These are phyloP conservation scores for Atethmia centrago DNA, from an alignment of 2,888 invertebrate species.

Conservation along the genomic window DNA sequence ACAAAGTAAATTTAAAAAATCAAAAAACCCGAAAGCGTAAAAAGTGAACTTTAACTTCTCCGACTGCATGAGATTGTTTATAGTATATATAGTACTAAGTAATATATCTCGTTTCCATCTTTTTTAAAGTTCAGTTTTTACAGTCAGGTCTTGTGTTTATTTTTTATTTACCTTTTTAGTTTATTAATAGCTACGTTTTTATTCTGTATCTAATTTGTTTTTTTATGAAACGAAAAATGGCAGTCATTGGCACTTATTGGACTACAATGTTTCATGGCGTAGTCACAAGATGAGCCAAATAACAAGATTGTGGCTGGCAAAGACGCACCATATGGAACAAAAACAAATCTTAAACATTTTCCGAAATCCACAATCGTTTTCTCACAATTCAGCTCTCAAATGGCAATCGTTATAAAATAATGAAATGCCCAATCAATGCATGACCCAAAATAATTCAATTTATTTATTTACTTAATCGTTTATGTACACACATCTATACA, in stretches of 20 bases:
- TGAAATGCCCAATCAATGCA: conserved; percentile 37
- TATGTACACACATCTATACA: too few relatives aligned
- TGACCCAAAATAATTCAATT: too few relatives aligned
- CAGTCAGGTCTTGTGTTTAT: too few relatives aligned
- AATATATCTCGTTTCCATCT: too few relatives aligned
- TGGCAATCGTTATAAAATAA: conserved; percentile 35
- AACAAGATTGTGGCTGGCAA: neutral
- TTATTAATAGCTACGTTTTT: neutral
- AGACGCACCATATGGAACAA: neutral
- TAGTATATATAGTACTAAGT: too few relatives aligned
- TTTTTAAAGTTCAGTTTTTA: too few relatives aligned
- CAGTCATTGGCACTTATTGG: neutral
- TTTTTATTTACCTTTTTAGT: too few relatives aligned
- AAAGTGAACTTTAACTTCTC: too few relatives aligned
- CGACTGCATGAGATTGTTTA: too few relatives aligned
- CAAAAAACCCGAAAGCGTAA: too few relatives aligned
- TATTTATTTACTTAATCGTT: too few relatives aligned
- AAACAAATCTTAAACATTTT: neutral
- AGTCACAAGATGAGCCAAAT: neutral
- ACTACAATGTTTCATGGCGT: neutral
- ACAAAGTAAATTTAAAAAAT: too few relatives aligned
- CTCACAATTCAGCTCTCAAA: conserved; percentile 25
- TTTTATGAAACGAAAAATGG: neutral
- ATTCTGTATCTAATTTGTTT: neutral
- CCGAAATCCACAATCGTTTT: conserved; percentile 9